These are phyloP conservation scores for Agrotis segetum DNA, from an alignment of 2,888 invertebrate species.

Conservation along the genomic window DNA sequence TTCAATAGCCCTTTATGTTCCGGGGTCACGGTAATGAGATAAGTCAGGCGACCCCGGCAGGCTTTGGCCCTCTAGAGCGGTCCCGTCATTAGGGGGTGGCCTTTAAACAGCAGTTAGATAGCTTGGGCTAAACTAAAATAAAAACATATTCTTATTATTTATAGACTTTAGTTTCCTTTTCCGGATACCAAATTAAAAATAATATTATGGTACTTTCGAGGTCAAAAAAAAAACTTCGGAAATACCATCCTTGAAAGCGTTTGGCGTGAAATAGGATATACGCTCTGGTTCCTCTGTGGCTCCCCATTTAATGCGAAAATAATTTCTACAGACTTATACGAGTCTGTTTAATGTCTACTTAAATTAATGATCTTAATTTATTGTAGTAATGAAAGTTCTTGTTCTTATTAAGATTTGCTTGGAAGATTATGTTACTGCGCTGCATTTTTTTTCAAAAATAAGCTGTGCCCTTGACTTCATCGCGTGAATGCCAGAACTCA, in stretches of 20 bases:
- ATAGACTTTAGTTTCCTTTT: background rate
- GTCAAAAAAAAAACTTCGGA: background rate
- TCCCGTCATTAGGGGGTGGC: no score
- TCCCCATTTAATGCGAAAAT: slow-evolving; percentile 18
- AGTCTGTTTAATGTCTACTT: slow-evolving; percentile 23
- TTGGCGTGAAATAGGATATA: slow-evolving; percentile 34
- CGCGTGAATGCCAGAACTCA: no score
- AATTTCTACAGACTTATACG: slow-evolving; percentile 15
- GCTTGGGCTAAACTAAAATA: no score
- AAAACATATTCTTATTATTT: background rate
- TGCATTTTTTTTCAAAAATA: background rate
- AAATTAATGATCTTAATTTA: slow-evolving; percentile 28
- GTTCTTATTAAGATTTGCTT: background rate
- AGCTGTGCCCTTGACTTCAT: no score
- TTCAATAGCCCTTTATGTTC: no score
- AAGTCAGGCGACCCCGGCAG: no score
- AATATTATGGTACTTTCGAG: no score
- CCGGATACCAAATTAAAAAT: background rate
- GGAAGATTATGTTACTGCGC: background rate
- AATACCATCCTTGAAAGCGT: slow-evolving; percentile 23
- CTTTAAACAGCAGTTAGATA: no score
- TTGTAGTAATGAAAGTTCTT: slow-evolving; percentile 10
- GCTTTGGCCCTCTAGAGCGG: no score
- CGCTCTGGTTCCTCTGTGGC: slow-evolving; percentile 12
- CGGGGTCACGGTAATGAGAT: no score